Evolutionary conservation across 2,888 invertebrate genomes (phyloP).

Genomic region (Drosophila anomalata): DNA sequence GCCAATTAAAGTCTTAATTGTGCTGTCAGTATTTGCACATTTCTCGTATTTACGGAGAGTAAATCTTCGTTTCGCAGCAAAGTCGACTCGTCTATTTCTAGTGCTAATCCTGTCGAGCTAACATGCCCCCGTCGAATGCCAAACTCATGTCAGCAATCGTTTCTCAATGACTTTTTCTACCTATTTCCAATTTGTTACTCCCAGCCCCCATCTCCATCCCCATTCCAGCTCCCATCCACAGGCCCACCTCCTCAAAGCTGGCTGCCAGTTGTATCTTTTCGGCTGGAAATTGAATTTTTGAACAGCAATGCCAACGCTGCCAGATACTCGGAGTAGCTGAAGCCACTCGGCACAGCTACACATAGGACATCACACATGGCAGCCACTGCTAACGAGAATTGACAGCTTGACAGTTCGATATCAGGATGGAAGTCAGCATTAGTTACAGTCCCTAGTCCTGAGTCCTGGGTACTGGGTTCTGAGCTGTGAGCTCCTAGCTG

Average conservation of each 20-base stretch:
- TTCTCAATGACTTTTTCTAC: constrained; percentile 71
- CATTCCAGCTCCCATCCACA: too few species aligned
- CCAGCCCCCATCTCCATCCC: background rate
- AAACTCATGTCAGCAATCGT: constrained; percentile 70
- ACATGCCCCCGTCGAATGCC: constrained; percentile 52
- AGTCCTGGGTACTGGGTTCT: constrained; percentile 1
- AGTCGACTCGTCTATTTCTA: constrained; percentile 21
- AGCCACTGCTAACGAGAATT: constrained; percentile 68
- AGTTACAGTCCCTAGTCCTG: constrained; percentile 62
- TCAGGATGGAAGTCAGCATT: constrained; percentile 73
- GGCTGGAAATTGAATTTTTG: constrained; percentile 78
- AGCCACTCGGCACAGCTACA: constrained; percentile 26
- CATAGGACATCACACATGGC: constrained; percentile 42
- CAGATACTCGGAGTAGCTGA: constrained; percentile 26
- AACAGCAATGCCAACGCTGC: constrained; percentile 58
- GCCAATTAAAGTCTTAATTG: constrained; percentile 70
- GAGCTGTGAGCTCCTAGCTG: background rate
- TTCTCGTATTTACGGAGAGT: constrained; percentile 4
- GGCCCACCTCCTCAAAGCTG: background rate
- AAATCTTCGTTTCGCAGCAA: constrained; percentile 12
- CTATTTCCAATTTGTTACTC: constrained; percentile 71
- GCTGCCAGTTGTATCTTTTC: constrained; percentile 61
- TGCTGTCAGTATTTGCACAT: constrained; percentile 52
- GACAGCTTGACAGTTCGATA: constrained; percentile 78
- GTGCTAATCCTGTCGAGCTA: constrained; percentile 33